Conservation (phyloP, 2,113 vertebrate species). For the Zapornia atra region DNA sequence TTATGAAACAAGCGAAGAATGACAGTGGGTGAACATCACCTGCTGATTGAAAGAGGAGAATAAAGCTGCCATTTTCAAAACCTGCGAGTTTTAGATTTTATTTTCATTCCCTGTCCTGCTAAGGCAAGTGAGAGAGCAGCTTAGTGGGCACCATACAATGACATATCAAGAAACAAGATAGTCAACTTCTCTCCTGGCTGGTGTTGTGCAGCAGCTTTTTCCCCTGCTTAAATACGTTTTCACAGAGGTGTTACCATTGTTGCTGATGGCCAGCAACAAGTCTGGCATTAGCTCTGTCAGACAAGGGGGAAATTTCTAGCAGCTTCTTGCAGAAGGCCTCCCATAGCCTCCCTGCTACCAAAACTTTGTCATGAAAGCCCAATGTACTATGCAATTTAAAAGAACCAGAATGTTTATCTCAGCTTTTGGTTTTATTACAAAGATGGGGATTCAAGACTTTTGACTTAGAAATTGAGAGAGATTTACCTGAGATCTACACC, state of each 20-base stretch:
- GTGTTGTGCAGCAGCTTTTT: background rate
- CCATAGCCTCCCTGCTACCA: background rate
- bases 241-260: accelerated
- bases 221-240: background rate
- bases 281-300: accelerated
- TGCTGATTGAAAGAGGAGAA: background rate
- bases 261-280: accelerated
- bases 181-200: background rate
- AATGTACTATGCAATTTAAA: background rate
- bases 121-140: background rate
- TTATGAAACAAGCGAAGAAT: background rate
- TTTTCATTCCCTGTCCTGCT: background rate
- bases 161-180: background rate
- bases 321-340: background rate
- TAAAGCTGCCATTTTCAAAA: background rate
- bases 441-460: background rate
- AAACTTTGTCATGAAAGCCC: background rate
- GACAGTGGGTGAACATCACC: background rate
- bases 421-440: background rate
- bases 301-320: background rate
- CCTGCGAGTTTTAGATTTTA: background rate
- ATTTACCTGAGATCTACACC: background rate
- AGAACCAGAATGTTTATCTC: background rate
- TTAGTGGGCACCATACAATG: background rate
- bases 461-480: background rate